Evolutionary conservation across 2,888 invertebrate genomes (phyloP).

Genomic region (Napeogenes inachia): DNA sequence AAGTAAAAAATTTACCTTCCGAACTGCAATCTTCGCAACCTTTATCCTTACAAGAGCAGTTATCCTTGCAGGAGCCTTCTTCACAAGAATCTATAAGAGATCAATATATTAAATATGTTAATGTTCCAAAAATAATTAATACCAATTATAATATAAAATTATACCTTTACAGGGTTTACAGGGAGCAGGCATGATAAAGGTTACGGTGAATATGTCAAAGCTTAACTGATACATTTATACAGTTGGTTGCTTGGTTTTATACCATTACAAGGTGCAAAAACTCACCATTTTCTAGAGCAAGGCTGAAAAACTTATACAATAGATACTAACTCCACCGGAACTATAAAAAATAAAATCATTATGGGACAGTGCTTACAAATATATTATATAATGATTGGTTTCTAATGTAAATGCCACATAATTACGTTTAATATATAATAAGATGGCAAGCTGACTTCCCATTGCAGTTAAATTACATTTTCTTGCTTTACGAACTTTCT

Average conservation of each 20-base stretch:
- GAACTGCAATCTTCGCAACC: slow-evolving; percentile 62
- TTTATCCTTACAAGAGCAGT: slow-evolving; percentile 61
- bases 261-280: slow-evolving; percentile 51
- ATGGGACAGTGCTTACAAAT: not conserved
- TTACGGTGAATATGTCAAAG: slow-evolving; percentile 26
- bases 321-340: slow-evolving; percentile 13
- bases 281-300: slow-evolving; percentile 49
- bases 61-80: slow-evolving; percentile 56
- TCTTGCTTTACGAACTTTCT: not conserved
- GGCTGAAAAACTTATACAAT: slow-evolving; percentile 46
- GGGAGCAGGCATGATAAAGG: slow-evolving; percentile 72
- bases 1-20: slow-evolving; percentile 40
- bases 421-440: not conserved
- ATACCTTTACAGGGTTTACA: slow-evolving; percentile 79
- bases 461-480: not conserved
- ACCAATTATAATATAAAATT: slow-evolving; percentile 20
- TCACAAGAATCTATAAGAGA: slow-evolving; percentile 54
- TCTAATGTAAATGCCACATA: not conserved
- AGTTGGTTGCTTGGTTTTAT: slow-evolving; percentile 46
- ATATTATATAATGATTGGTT: not conserved
- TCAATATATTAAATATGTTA: not conserved
- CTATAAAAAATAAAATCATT: slow-evolving; percentile 24
- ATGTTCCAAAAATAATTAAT: too few species aligned
- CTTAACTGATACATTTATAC: slow-evolving; percentile 40
- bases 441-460: not conserved